Percentiles rank a stretch among this genome's conserved stretches.
These are phyloP conservation scores for Neoitamus cyanurus DNA, from an alignment of 2,888 invertebrate genomes.

Conservation along the genomic window DNA sequence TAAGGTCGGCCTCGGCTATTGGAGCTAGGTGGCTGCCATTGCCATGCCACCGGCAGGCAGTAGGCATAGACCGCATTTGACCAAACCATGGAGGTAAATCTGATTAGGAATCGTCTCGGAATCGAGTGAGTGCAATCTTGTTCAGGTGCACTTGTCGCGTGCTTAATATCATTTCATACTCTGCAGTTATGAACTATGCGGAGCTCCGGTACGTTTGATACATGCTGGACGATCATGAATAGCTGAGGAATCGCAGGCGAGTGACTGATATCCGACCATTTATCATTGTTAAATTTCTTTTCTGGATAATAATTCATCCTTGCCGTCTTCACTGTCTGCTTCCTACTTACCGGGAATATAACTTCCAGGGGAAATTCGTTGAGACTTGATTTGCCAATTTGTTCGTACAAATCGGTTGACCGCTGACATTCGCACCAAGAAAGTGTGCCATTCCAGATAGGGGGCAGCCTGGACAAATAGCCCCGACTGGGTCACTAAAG, in stretches of 20 bases:
- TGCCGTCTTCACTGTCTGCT: background rate
- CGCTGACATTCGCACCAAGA: background rate
- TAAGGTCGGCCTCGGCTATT: background rate
- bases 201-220: slow-evolving; percentile 34
- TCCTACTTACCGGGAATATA: slow-evolving; percentile 7
- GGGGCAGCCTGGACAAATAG: background rate
- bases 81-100: slow-evolving; percentile 17
- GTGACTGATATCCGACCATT: slow-evolving; percentile 29
- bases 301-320: slow-evolving; percentile 30
- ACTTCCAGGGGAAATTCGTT: background rate
- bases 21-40: background rate
- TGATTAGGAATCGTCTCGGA: slow-evolving; percentile 26
- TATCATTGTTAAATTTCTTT: slow-evolving; percentile 45
- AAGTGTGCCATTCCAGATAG: background rate
- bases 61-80: background rate
- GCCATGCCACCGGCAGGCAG: background rate
- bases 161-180: slow-evolving; percentile 44
- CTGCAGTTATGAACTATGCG: slow-evolving; percentile 31
- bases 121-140: slow-evolving; percentile 30
- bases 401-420: slow-evolving; percentile 23
- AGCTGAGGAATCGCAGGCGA: slow-evolving; percentile 22
- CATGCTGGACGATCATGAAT: slow-evolving; percentile 32
- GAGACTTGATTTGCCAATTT: slow-evolving; percentile 11
- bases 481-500: too few species aligned
- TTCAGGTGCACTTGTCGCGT: slow-evolving; percentile 45